These are phyloP conservation scores for Zaprionus tsacasi DNA, from an alignment of 1,140 invertebrate species.

Conservation along the genomic window DNA sequence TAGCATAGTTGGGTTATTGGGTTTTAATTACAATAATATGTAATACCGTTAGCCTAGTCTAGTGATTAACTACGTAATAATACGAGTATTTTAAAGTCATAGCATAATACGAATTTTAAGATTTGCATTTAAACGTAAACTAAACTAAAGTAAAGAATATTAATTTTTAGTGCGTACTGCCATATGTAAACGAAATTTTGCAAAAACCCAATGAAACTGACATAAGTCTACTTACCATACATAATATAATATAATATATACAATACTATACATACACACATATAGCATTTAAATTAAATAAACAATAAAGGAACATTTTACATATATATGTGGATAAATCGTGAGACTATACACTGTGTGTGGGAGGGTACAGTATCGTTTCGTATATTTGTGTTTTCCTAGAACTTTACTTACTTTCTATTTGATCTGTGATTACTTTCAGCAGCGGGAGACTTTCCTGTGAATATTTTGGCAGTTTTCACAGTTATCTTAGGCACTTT, in stretches of 20 bases:
- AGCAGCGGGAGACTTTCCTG: slow-evolving; percentile 29
- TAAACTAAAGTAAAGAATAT: slow-evolving; percentile 43
- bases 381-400: background rate
- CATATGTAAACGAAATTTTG: slow-evolving; percentile 71
- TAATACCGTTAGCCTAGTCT: slow-evolving; percentile 61
- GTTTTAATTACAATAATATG: slow-evolving; percentile 55
- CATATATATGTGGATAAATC: slow-evolving; percentile 66
- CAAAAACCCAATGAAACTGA: slow-evolving; percentile 54
- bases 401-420: background rate
- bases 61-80: slow-evolving; percentile 62
- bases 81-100: slow-evolving; percentile 80
- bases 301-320: slow-evolving; percentile 82
- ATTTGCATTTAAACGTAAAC: slow-evolving; percentile 36
- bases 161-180: slow-evolving; percentile 73
- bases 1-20: slow-evolving; percentile 69
- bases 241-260: slow-evolving; percentile 50
- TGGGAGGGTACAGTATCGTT: background rate
- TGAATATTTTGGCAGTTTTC: slow-evolving; percentile 30
- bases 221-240: slow-evolving; percentile 65
- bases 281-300: slow-evolving; percentile 80
- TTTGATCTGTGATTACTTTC: slow-evolving; percentile 20
- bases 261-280: slow-evolving; percentile 55
- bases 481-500: slow-evolving; percentile 37
- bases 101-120: slow-evolving; percentile 77
- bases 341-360: slow-evolving; percentile 4